Base-by-base conservation (phyloP, 2,888 invertebrate species). In the Spilosoma lubricipeda region DNA sequence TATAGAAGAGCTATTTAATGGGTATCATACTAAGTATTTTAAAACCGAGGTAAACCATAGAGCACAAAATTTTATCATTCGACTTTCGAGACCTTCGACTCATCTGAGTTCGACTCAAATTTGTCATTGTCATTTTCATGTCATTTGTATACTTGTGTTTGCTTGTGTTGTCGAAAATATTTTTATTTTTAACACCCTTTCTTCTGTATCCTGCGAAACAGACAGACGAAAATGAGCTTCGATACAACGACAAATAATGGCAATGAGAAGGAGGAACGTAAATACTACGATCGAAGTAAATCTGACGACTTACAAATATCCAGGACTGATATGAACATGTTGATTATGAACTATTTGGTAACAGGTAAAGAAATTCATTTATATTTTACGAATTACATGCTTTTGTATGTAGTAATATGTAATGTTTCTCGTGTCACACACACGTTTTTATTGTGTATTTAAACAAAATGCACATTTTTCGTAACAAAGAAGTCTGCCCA, bases 261-360 rank as follows among this genome's bases (percentile, higher is more conserved):
- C 36, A 92, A 87, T 77, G 94, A 92, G 72, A 95, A 93, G 87
- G 92, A 92, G 70, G 95, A 95, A 73, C 90, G 94, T 68, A 93
- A 97, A 82, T 97, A 97, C 88, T 97, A 98, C 81, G 98, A 98
- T 85, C 96, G 98, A 85, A 97, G 96, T 79, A 96, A 97, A 89
- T 93, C 98, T 23, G 98, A 98, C 89, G 96, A 97, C 80, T 96
- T 97, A 82, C 98, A 98, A 86, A 97, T 99, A 85, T 98, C 98
- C 73, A 96, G 99, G 85, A 97, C 98, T 65, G 98, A 99, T 87
- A 99, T 99, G 98, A 99, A 99, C 93, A 98, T 98, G 93, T 96
- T 99, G 81, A 99, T 99, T 83, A 99, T 99, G 99, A 99, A 99
- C 95, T 99, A 99, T 94, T 96, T 99, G 88, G 99, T 99, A 66